Evolutionary conservation across 2,888 invertebrate species (phyloP), one percentile per base, ranked within the genome.

Genomic region (Coelogynopora nodosa): DNA sequence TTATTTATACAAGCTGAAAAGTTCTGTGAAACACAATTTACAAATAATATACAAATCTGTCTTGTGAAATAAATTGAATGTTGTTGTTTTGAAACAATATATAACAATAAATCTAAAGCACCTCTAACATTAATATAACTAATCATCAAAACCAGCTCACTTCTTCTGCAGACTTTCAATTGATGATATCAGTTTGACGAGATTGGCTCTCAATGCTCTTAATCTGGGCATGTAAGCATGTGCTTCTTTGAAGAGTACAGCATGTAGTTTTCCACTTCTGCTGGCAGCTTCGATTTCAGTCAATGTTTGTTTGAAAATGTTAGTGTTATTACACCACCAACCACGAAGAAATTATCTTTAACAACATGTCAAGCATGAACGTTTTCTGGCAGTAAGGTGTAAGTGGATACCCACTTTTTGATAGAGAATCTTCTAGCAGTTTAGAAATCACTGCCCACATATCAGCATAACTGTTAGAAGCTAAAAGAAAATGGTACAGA

Each of bases 51-150:
- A 49, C 49, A 49, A 49, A 49, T 49, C 13, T 49, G 13, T 49
- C 49, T 49, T 49, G 13, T 49, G 49, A 49, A 82, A 10, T 30
- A 82, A 82, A 82, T 26, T 82, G 29, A 27, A 80, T 80, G 81
- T 80, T 26, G 27, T 80, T 27, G 81, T 27, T 80, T 80, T 26
- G 81, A 80, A 27, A 26, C 26, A 27, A 80, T 80, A 18, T 82
- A 30, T 82, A 30, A 82, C 0, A 26, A 82, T 26, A 0, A 30
- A 0, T 82, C n/a, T 26, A 0, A 82, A 5, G 30, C 87, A 84
- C 30, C 31, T 83, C 26, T 84, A 82, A 85, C 85, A 30, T 18
- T 31, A 67, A 67, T 49, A n/a, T n/a, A n/a, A n/a, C n/a, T n/a
- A n/a, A n/a, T n/a, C n/a, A n/a, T n/a, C n/a, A n/a, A n/a, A n/a